A percentile compares a stretch with the other conserved stretches of the same genome.
Conservation (phyloP, 2,888 invertebrate species). For the Entomobrya proxima region DNA sequence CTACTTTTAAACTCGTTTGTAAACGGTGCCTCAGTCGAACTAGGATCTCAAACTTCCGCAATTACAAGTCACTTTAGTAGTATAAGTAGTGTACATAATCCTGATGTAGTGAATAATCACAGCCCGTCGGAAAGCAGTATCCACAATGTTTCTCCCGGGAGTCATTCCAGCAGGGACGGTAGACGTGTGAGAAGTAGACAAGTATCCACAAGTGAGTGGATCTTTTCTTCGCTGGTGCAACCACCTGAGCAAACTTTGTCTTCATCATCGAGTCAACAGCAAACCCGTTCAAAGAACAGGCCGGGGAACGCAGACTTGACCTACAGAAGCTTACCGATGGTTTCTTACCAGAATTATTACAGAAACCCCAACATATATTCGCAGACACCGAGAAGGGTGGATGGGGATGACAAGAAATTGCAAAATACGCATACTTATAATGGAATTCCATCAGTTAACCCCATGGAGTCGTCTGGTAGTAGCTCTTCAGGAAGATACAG, state of each 20-base stretch:
- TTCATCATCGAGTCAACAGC: constrained; percentile 2
- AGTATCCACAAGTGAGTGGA: constrained; percentile 55
- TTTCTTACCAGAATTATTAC: constrained; percentile 54
- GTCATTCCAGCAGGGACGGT: not conserved
- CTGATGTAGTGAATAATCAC: not conserved
- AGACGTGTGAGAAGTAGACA: constrained; percentile 29
- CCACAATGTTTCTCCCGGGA: constrained; percentile 37
- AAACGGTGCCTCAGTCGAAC: constrained; percentile 49
- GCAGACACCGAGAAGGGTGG: constrained; percentile 17
- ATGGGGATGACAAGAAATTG: not conserved
- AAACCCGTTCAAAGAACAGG: not conserved
- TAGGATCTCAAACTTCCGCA: constrained; percentile 51
- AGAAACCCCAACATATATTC: constrained; percentile 58
- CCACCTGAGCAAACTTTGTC: not conserved
- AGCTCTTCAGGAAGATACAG: not conserved
- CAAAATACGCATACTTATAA: constrained; percentile 10
- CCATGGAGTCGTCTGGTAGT: not conserved
- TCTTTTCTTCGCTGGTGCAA: constrained; percentile 49
- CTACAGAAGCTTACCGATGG: constrained; percentile 49
- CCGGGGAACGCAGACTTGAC: constrained; percentile 16
- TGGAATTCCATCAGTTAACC: not conserved
- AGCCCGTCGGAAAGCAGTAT: constrained; percentile 6
- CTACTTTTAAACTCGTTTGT: constrained; percentile 16
- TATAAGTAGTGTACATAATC: constrained; percentile 21
- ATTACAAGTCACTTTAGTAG: constrained; percentile 28